These are phyloP conservation scores for Scotopteryx bipunctaria DNA, from an alignment of 2,888 invertebrate genomes.

Conservation along the genomic window DNA sequence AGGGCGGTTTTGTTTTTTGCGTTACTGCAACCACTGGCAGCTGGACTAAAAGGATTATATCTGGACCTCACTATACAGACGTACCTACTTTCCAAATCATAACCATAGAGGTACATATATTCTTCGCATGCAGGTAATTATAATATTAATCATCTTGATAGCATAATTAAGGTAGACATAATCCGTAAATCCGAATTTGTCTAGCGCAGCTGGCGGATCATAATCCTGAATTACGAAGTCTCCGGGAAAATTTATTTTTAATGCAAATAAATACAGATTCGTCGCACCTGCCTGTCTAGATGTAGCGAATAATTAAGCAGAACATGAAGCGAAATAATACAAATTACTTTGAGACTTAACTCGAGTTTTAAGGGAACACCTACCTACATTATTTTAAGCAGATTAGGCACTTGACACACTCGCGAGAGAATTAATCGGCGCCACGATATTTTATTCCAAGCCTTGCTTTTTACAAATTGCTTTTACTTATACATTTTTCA, in stretches of 20 bases:
- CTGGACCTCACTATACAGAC: too few species aligned
- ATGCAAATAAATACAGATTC: slow-evolving; percentile 81
- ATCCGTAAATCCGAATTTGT: slow-evolving; percentile 71
- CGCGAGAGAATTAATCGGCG: slow-evolving; percentile 45
- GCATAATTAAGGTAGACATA: slow-evolving; percentile 66
- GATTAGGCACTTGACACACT: slow-evolving; percentile 57
- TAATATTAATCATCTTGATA: slow-evolving; percentile 65
- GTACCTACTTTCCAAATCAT: too few species aligned
- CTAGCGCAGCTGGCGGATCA: slow-evolving; percentile 73
- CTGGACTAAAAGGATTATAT: too few species aligned
- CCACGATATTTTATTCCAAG: slow-evolving; percentile 9
- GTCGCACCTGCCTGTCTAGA: slow-evolving; percentile 76
- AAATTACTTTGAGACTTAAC: slow-evolving; percentile 74
- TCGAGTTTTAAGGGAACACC: slow-evolving; percentile 61
- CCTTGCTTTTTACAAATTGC: slow-evolving; percentile 1
- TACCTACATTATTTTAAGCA: slow-evolving; percentile 58
- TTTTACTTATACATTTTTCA: slow-evolving; percentile 3
- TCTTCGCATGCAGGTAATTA: slow-evolving; percentile 28
- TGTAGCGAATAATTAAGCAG: slow-evolving; percentile 76
- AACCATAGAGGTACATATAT: too few species aligned
- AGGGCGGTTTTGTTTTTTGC: slow-evolving; percentile 10
- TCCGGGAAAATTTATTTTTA: slow-evolving; percentile 75
- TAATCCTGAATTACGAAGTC: slow-evolving; percentile 74
- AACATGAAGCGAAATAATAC: slow-evolving; percentile 76
- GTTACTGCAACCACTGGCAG: too few species aligned